Base-by-base conservation (phyloP, 2,797 vertebrate species). In the Cuniculus paca region DNA sequence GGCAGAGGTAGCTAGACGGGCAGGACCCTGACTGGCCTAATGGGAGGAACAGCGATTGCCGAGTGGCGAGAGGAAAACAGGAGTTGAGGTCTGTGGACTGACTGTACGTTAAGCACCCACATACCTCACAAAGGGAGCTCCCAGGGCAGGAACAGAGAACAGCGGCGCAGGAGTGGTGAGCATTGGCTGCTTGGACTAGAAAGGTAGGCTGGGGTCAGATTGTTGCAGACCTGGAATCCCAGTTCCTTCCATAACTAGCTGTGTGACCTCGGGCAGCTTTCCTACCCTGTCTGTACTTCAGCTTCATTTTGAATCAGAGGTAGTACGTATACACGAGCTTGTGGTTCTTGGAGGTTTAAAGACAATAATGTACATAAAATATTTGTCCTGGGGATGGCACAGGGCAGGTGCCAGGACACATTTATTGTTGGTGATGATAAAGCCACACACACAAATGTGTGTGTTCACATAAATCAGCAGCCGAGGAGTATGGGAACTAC, bases 371-470 rank as follows among this genome's bases (percentile, higher is more conserved):
- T 50, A 65, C 93, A 36, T 97, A 88, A 92, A 95, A 90, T 77
- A 83, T 83, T 75, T 54, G 34, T 74, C 60, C 65, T 24, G 56
- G 75, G 88, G 74, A 86, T 88, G 92, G 88, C 78, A 70, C 75
- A 4, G 19, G 88, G 77, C 68, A 91, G 96, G 96, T 60, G 42
- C 79, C 88, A 65, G 90, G 81, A 92, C 92, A 92, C 78, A 54
- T 81, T 93, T 87, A 89, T 91, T 87, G 86, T 92, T 88, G 90
- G 70, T 80, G 90, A 45, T 86, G 94, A 85, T 85, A 61, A 89
- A 94, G 48, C 79, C 39, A 68, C 80, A 74, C 63, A 17, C n/a
- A 34, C 78, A 11, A 88, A 77, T 94, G 74, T 94, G 83, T 74
- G 39, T 45, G 39, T 58, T 77, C 70, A 39, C 63, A 45, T 93